Evolutionary conservation across 2,888 invertebrate species (phyloP), one percentile per base, ranked within the genome.

Genomic region (Parnassius glacialis): DNA sequence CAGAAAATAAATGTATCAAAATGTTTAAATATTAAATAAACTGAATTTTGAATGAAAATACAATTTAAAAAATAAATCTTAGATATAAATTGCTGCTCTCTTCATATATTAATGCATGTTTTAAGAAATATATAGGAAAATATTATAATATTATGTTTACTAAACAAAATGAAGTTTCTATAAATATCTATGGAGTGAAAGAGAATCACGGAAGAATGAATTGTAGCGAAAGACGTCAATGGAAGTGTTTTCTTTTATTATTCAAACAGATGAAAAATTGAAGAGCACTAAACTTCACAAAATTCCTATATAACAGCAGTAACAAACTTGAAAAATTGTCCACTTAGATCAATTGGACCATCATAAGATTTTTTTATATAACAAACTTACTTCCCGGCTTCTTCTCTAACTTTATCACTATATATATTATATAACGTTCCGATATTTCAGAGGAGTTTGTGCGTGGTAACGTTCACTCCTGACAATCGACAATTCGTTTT

Each of bases 81-180:
- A 2, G 20, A 20, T 2, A 20, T 20, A 20, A 20, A 20, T 20
- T 20, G 20, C 2, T 20, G 20, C 20, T 20, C 20, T 20, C 20
- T 20, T 20, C 20, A 20, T 20, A 34, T 7, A 34, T 34, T 34
- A 34, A 34, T 34, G 34, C 34, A 34, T 34, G 34, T 34, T 34
- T 7, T 7, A 34, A 7, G 34, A 34, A 54, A 16, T 52, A 43
- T 20, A 52, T 54, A 42, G 41, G 10, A 45, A 61, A 52, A 56
- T 42, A 50, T 47, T n/a, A 55, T n/a, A 20, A 43, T 52, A 56
- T 45, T 10, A 41, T 11, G 62, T 76, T 79, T 55, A 67, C 77
- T 77, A 82, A 71, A 67, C 65, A 85, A 85, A 86, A 87, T 87
- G 84, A 86, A 87, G 85, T 88, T 84, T 74, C 68, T 65, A 70